Evolutionary conservation across 2,888 invertebrate species (phyloP), one percentile per base, ranked within the genome.

Genomic region (Seira sanloemensis): DNA sequence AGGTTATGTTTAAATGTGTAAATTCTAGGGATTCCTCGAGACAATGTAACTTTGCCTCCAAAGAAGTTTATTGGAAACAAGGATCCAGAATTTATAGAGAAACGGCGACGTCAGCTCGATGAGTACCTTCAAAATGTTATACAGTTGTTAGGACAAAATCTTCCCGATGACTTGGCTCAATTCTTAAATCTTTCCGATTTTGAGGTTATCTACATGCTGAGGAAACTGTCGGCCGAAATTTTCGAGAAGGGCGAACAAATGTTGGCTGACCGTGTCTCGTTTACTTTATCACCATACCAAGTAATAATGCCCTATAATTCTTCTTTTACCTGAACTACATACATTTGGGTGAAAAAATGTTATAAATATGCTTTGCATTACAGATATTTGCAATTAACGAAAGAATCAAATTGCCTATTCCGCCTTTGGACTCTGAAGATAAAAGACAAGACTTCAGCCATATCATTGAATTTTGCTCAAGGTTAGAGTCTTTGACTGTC

Each of bases 41-140:
- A 88, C 54, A 88, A 88, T 80, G 79, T 89, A 1, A 76, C 97
- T 83, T 92, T 98, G 18, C 98, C 98, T 12, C 97, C 97, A 0
- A 98, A 99, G 91, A 98, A 97, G 92, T 93, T 97, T 1, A 95
- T 98, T 90, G 95, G 98, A 0, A 98, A 97, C 90, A 96, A 96
- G 91, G 96, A 96, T 87, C 96, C 96, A 0, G 93, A 94, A 78
- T 98, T 99, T 91, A 93, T 99, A 0, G 96, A 96, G 90, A 95
- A 95, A 90, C 93, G 98, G 76, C 94, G 96, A 83, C 93, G 94
- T 86, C 96, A 95, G 18, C 92, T 98, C 58, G 95, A 97, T 91
- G 93, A 93, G 71, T 98, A 98, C 91, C 92, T 98, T 69, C 94
- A 94, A 90, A 94, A 94, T 88, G 93, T 97, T 12, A 93, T 97